Conservation (phyloP, 2,113 vertebrate species). For the Tachycineta bicolor region DNA sequence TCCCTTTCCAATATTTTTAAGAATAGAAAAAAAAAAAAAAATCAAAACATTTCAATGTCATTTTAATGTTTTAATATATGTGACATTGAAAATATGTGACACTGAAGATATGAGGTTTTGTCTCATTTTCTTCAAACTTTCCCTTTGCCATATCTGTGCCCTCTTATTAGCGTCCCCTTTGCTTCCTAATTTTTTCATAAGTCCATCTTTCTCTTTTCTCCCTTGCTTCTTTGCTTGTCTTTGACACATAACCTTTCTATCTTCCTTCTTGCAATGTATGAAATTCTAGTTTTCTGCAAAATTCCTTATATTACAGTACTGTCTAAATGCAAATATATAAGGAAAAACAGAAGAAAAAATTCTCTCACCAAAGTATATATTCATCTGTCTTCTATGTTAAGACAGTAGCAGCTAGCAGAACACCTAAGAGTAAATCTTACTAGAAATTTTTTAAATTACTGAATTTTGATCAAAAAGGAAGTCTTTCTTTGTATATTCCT, state of each 20-base stretch:
- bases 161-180: not conserved
- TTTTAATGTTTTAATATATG: not conserved
- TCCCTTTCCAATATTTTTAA: not conserved
- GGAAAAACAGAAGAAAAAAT: slow-evolving; percentile 40
- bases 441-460: not conserved
- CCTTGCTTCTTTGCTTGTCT: not conserved
- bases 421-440: slow-evolving; percentile 8
- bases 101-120: not conserved
- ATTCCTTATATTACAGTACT: slow-evolving; percentile 38
- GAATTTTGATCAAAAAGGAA: slow-evolving; percentile 42
- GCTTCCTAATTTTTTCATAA: slow-evolving; percentile 19
- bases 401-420: slow-evolving; percentile 33
- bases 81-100: not conserved
- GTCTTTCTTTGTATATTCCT: not conserved
- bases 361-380: slow-evolving; percentile 8
- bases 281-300: slow-evolving; percentile 44
- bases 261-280: slow-evolving; percentile 21
- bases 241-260: slow-evolving; percentile 36
- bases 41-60: not conserved
- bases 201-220: not conserved
- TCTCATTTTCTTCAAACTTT: not conserved
- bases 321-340: slow-evolving; percentile 70
- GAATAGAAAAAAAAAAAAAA: not conserved
- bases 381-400: slow-evolving; percentile 48
- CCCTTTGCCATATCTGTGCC: not conserved